Conservation (phyloP, 2,888 invertebrate genomes). For the Drosophila austrosaltans region DNA sequence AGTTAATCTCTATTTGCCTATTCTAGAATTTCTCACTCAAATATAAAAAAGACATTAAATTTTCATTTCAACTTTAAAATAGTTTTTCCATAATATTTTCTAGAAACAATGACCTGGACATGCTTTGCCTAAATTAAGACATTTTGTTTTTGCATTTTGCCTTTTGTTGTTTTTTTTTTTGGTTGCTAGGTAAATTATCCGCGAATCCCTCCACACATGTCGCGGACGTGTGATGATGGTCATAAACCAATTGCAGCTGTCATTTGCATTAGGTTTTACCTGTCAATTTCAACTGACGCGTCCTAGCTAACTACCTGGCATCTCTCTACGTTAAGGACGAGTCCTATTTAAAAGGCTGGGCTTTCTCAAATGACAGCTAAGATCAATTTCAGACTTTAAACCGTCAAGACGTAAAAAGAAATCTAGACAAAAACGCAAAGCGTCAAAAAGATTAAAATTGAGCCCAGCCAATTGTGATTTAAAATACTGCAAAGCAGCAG, state of each 20-base stretch:
- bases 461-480: constrained; percentile 58
- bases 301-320: background rate
- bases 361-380: background rate
- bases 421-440: constrained; percentile 47
- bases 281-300: background rate
- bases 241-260: constrained; percentile 62
- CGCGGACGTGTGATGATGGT: constrained; percentile 43
- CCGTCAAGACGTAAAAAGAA: constrained; percentile 44
- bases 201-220: constrained; percentile 22
- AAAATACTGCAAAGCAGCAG: constrained; percentile 30
- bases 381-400: constrained; percentile 25
- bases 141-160: no score
- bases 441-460: constrained; percentile 39
- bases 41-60: no score
- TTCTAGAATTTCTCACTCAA: no score
- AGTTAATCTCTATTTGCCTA: no score
- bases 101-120: no score
- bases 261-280: background rate
- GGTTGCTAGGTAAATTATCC: background rate
- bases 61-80: background rate
- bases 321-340: background rate
- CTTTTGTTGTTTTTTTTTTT: background rate
- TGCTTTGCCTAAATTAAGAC: background rate
- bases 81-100: background rate
- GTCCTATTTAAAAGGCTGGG: constrained; percentile 54